These are phyloP conservation scores for Leptogaster cylindrica DNA, from an alignment of 2,888 invertebrate genomes.

Conservation along the genomic window DNA sequence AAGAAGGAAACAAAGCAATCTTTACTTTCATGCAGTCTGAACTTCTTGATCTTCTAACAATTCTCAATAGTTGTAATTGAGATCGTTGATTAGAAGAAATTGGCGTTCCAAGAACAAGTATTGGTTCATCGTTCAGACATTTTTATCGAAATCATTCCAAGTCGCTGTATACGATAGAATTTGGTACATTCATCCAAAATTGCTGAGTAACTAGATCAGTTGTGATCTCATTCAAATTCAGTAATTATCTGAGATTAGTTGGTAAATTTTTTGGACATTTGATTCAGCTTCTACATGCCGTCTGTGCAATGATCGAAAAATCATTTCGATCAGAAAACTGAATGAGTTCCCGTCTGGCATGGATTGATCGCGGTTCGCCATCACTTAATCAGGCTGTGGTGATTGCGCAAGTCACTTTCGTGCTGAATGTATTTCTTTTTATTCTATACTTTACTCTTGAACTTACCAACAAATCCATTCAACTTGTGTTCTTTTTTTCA, in stretches of 20 bases:
- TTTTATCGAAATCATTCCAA: constrained; percentile 18
- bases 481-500: not conserved
- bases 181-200: too few relatives aligned
- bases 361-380: too few relatives aligned
- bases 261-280: constrained; percentile 10
- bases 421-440: too few relatives aligned
- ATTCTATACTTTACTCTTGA: too few relatives aligned
- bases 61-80: constrained; percentile 17
- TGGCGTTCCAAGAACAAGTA: constrained; percentile 29
- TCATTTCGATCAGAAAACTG: too few relatives aligned
- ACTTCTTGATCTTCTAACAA: too few relatives aligned
- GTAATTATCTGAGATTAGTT: constrained; percentile 28
- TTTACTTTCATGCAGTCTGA: too few relatives aligned
- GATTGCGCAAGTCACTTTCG: constrained; percentile 32
- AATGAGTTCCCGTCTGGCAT: too few relatives aligned
- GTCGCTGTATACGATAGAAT: too few relatives aligned
- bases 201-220: not conserved
- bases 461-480: not conserved
- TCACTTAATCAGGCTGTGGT: constrained; percentile 12
- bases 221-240: constrained; percentile 20
- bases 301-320: too few relatives aligned
- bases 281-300: too few relatives aligned
- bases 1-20: too few relatives aligned
- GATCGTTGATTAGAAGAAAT: constrained; percentile 38
- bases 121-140: constrained; percentile 8